Evolutionary conservation across 2,888 invertebrate species (phyloP), one percentile per base, ranked within the genome.

Genomic region (Dicranocentrus wangi): DNA sequence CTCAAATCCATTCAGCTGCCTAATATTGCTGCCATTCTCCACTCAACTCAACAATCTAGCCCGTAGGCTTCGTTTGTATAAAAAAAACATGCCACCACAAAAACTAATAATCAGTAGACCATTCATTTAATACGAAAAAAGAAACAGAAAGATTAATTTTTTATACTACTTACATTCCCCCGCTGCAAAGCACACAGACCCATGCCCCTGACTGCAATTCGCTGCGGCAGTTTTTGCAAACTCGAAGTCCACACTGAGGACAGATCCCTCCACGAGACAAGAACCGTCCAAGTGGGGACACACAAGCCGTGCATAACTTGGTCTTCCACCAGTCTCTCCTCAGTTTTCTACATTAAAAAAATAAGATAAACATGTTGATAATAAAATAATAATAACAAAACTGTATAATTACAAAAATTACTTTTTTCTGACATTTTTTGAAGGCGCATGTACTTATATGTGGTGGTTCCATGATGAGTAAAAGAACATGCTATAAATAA

Each of bases 191-290:
- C 28, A 85, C 78, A 69, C 84, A 85, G 63, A 86, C 84, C 85
- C 85, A 84, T 78, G 82, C 80, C 58, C 83, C 83, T 32, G 81
- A 65, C 60, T 73, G 72, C 39, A 28, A 69, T 60, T 84, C 84
- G 58, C 78, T 81, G 55, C 85, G 82, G 68, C 86, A 86, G 66
- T 85, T 84, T 83, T 86, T 86, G 80, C 86, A 85, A 69, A 86
- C 86, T 58, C 85, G 78, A 19, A 86, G 82, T 27, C 85, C 85
- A 82, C 86, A 86, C 77, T 86, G 86, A 60, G 83, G 85, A 81
- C 86, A 86, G 65, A 76, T 83, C 23, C 83, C 83, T 23, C 86
- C 86, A 43, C 85, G 83, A 53, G 83, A 83, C 15, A 86, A 53
- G 43, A 86, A 84, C 53, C 86, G 77, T 39, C 86, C 86, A 19